Evolutionary conservation across 2,888 invertebrate species (phyloP).

Genomic region (Polietes domitor): DNA sequence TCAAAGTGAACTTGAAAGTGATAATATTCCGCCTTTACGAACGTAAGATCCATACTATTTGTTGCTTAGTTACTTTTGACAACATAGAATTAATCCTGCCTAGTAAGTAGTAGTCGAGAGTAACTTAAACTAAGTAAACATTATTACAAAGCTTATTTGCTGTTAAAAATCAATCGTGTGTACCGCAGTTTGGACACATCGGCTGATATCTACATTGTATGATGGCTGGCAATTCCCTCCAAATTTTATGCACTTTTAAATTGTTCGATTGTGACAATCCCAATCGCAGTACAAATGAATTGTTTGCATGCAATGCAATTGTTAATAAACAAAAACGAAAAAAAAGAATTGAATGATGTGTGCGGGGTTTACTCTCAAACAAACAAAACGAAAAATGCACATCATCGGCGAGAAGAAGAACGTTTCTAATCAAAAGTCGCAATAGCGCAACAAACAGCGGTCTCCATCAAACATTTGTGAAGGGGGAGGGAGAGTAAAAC

Average conservation of each 20-base stretch:
- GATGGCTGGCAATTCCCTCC: not conserved
- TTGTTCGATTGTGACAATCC: constrained; percentile 13
- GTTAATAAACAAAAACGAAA: constrained; percentile 30
- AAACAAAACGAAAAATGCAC: constrained; percentile 17
- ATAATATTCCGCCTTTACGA: too few species aligned
- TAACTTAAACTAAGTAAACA: too few species aligned
- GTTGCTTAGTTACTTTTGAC: too few species aligned
- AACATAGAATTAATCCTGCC: too few species aligned
- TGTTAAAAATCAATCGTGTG: too few species aligned
- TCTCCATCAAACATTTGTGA: not conserved
- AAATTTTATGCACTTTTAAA: constrained; percentile 23
- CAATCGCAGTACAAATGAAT: constrained; percentile 47
- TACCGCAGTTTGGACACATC: not conserved
- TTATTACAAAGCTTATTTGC: too few species aligned
- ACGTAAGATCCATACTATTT: too few species aligned
- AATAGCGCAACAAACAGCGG: not conserved
- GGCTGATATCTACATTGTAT: not conserved
- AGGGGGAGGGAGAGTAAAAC: not conserved
- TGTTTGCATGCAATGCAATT: constrained; percentile 58
- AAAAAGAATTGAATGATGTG: not conserved
- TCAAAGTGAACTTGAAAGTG: too few species aligned
- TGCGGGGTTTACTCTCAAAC: not conserved
- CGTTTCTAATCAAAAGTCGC: constrained; percentile 1
- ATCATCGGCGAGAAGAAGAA: not conserved
- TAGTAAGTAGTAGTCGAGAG: too few species aligned